Base-by-base conservation (phyloP, 2,113 vertebrate genomes). In the Urocynchramus pylzowi region DNA sequence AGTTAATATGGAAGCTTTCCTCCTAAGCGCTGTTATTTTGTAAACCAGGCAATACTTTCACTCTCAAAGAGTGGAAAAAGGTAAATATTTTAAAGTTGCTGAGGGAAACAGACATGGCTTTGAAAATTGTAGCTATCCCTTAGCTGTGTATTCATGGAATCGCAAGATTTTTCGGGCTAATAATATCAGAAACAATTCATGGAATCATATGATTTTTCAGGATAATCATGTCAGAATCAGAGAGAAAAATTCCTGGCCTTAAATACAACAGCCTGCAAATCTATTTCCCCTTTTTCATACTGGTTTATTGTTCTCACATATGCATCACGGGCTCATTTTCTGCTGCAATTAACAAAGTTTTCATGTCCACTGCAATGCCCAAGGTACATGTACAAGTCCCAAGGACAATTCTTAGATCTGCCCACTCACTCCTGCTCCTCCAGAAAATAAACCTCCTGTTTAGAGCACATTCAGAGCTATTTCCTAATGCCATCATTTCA, bases 381-480 rank as follows among this genome's bases (percentile, higher is more conserved):
- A 2, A 82, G 44, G 24, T 45, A 53, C 0, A 0, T 0, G 3
- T n/a, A 23, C 30, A 21, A 64, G 16, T 50, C 49, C 52, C 2
- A 2, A 23, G 24, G 7, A 64, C 3, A 1, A 64, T 39, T 45
- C 13, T 52, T 37, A 31, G 23, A n/a, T 50, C 52, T 82, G 16
- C 27, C 54, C 7, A 6, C 26, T 70, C 50, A 16, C 16, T 28
- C 20, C 28, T 37, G 37, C 45, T 67, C 33, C 56, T 54, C 16
- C 26, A 45, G 30, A 57, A 75, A 33, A 74, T 1, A 81, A 73
- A 26, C 20, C 70, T 71, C 42, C n/a, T 6, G 2, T 39, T 74
- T 7, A 37, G 12, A 54, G 31, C 33, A 10, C 0, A 0, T 23
- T 82, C 5, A 0, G 23, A 2, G 2, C 47, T 28, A 2, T 85